Evolutionary conservation across 1,140 invertebrate species (phyloP).

Genomic region (Physella acuta): DNA sequence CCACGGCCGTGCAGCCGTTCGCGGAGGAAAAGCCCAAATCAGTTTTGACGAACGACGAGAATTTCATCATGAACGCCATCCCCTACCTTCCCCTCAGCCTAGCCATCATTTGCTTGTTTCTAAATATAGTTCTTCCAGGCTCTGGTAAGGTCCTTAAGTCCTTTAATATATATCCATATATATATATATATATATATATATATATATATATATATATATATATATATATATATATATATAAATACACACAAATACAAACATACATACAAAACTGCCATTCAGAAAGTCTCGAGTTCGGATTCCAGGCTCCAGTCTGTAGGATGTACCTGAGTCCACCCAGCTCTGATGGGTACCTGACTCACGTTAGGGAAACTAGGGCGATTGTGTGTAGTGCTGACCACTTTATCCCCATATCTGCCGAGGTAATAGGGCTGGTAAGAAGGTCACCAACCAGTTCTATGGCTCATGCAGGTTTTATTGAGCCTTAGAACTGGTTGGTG

Average conservation of each 20-base stretch:
- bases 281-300: no score
- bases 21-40: slow-evolving; percentile 41
- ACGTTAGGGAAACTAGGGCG: no score
- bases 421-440: no score
- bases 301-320: not conserved
- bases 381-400: no score
- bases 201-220: slow-evolving; percentile 15
- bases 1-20: slow-evolving; percentile 6
- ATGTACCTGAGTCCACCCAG: no score
- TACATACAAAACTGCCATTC: no score
- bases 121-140: slow-evolving; percentile 84
- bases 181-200: slow-evolving; percentile 12
- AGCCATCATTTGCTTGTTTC: slow-evolving; percentile 82
- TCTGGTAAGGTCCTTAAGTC: slow-evolving; percentile 66
- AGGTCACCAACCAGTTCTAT: no score
- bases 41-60: slow-evolving; percentile 63
- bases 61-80: slow-evolving; percentile 83
- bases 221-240: slow-evolving; percentile 6
- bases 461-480: no score
- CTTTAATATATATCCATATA: not conserved
- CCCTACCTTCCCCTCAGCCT: slow-evolving; percentile 81
- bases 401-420: no score
- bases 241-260: no score
- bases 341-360: no score
- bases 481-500: no score